Evolutionary conservation across 2,113 vertebrate genomes (phyloP), one percentile per base, ranked within the genome.

Genomic region (Herpailurus yagouaroundi): DNA sequence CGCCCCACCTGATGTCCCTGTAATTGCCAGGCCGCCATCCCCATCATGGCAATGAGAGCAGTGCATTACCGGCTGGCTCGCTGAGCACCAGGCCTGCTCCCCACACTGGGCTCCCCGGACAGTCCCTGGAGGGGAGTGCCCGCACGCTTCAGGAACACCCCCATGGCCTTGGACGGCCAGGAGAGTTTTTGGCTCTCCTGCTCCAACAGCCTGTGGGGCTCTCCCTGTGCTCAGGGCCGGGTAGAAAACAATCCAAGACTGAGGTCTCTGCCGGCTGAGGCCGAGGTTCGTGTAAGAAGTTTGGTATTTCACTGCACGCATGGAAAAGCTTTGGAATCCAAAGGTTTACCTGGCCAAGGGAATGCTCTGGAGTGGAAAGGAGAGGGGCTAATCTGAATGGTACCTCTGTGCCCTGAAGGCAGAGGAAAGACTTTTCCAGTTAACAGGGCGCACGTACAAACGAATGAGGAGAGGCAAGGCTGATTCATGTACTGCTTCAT

Each of bases 121-220:
- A 9, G 18, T 25, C 41, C 74, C 1, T 0, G 1, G 4, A 31
- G 63, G 21, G n/a, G 74, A 9, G 12, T 0, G 74, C 33, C 7
- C 7, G 3, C 4, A 1, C 2, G 38, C 29, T 52, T 16, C 48
- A 19, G 83, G 63, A 41, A 86, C 12, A 4, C 1, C 0, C 33
- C 13, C 8, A 21, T 4, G 5, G 15, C 38, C 16, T 1, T 0
- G 0, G 15, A 92, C 0, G 1, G 57, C 23, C 33, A 77, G 76
- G 48, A 11, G 9, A 45, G 50, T 50, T 55, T 10, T 1, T 23
- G 55, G 5, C 10, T 36, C 31, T 33, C 15, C 57, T 19, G 13
- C 50, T 29, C 48, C 4, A 4, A 0, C 29, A 12, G 23, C 23
- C 21, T 3, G 1, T 4, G 27, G 21, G 60, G 13, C 36, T 76